phyloP scores from a whole-genome alignment of 2,888 invertebrate species.

The Athalia circularis region DNA sequence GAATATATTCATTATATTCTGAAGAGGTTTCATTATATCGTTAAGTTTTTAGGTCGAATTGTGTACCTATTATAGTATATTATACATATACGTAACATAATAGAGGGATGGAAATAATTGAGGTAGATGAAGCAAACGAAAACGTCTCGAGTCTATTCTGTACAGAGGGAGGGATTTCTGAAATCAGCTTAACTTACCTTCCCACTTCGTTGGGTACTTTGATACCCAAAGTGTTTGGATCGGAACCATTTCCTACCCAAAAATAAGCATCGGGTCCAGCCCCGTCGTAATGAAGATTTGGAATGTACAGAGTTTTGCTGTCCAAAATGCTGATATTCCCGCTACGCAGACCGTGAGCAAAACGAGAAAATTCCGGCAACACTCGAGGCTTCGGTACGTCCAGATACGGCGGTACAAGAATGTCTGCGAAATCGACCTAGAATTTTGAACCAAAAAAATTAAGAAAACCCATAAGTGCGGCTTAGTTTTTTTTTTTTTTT shows the following conservation, averaged over 20 bases:
- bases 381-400: slow-evolving; percentile 88
- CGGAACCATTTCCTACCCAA: slow-evolving; percentile 93
- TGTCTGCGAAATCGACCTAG: slow-evolving; percentile 93
- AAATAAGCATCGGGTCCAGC: slow-evolving; percentile 95
- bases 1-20: too few relatives aligned
- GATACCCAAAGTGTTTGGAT: slow-evolving; percentile 87
- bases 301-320: slow-evolving; percentile 93
- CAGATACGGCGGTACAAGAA: slow-evolving; percentile 85
- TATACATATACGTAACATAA: too few relatives aligned
- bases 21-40: too few relatives aligned
- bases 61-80: too few relatives aligned
- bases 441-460: slow-evolving; percentile 65
- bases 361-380: slow-evolving; percentile 89
- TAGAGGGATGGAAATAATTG: too few relatives aligned
- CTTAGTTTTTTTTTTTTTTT: slow-evolving; percentile 8
- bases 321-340: slow-evolving; percentile 94
- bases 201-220: slow-evolving; percentile 95
- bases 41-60: too few relatives aligned
- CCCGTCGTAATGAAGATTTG: slow-evolving; percentile 94
- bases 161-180: background rate
- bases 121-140: too few relatives aligned
- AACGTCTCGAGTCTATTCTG: too few relatives aligned
- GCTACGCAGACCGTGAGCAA: slow-evolving; percentile 92
- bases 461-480: slow-evolving; percentile 45
- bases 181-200: slow-evolving; percentile 72